Base-by-base conservation (phyloP, 2,797 vertebrate genomes). In the Cichlasoma orientale region DNA sequence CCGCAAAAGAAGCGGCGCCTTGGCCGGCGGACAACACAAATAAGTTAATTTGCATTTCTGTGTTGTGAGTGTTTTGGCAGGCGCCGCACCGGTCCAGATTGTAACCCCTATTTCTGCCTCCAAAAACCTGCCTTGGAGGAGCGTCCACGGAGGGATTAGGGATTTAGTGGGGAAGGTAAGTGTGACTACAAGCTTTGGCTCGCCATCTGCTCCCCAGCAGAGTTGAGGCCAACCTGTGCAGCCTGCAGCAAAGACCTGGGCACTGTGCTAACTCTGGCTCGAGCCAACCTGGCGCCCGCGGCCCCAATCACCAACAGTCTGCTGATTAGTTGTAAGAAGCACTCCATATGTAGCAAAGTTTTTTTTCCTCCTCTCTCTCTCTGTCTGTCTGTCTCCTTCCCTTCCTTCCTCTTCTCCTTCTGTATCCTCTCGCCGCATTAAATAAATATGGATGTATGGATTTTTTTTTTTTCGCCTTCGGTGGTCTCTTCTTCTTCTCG, bases 101-200 rank as follows among this genome's bases (percentile, higher is more conserved):
- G 98, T 97, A 98, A 98, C 97, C 97, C 97, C 93, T 97, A 93
- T 99, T 98, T 97, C 97, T 98, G 97, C 96, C 97, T 99, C 97
- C 97, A 94, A 98, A 97, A 99, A 98, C 96, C 98, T 97, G 98
- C 97, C 97, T 99, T 99, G 98, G 98, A 98, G 98, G 96, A 97
- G 97, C 97, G 96, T 97, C 97, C 97, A 97, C 97, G 94, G 97
- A 97, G 97, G 98, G 98, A 99, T 99, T 99, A 98, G 98, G 98
- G 98, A 98, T 99, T 99, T 99, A 99, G 97, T 96, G 97, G 97
- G 97, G 97, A 99, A 99, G 98, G 98, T 99, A 99, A 99, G 98
- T 99, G 98, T 99, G 97, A 99, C 98, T 99, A 98, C 97, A 97
- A 99, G 98, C 98, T 97, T 98, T 99, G 98, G 98, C 98, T 98